Evolutionary conservation across 64 coral and sea anemone species (phyloP).

Genomic region (Pocillopora verrucosa): DNA sequence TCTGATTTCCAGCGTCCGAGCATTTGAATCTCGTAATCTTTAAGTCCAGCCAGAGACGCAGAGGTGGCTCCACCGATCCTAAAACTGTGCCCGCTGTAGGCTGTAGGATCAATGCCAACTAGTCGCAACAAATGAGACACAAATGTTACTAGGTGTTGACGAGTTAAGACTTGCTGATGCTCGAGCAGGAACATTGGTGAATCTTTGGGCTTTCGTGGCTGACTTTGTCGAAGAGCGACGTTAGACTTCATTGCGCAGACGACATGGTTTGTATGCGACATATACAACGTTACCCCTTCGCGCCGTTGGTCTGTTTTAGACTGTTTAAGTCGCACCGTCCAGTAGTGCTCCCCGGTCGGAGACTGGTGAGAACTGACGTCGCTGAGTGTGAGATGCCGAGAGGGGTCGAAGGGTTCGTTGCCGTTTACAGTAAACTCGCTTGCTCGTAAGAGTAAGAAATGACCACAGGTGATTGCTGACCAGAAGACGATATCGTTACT

Average conservation of each 20-base stretch:
- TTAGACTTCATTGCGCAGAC: too few species aligned
- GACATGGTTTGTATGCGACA: background rate
- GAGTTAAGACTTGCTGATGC: background rate
- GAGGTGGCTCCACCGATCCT: constrained; percentile 38
- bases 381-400: background rate
- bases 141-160: background rate
- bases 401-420: background rate
- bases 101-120: background rate
- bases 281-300: background rate
- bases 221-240: background rate
- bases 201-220: too few species aligned
- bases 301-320: constrained; percentile 20
- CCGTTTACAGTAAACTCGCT: background rate
- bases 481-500: background rate
- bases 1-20: constrained; percentile 22
- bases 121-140: background rate
- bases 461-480: constrained; percentile 1
- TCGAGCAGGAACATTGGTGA: background rate
- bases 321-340: constrained; percentile 1
- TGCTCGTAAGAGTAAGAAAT: constrained; percentile 9
- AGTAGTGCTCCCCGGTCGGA: background rate
- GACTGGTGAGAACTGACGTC: background rate
- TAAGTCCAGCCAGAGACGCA: background rate
- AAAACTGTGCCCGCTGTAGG: constrained; percentile 23
- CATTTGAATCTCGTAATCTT: constrained; percentile 28